Evolutionary conservation across 2,113 vertebrate species (phyloP), one percentile per base, ranked within the genome.

Genomic region (Eolophus roseicapilla): DNA sequence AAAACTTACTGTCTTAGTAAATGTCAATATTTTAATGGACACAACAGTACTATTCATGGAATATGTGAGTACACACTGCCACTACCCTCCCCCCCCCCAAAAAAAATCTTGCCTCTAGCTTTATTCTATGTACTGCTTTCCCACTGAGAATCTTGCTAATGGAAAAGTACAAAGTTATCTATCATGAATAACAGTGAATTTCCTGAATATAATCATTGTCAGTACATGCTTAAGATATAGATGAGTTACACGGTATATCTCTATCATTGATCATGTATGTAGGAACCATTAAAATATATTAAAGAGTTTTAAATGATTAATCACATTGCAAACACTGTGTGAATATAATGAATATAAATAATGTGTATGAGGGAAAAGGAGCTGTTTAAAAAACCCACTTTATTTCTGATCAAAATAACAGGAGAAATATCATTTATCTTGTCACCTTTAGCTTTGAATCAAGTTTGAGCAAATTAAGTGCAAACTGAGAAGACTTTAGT

Each of bases 311-410:
- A 79, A 86, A 65, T 81, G n/a, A 84, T 81, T 91, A 81, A 92
- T 95, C 62, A 57, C 44, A 73, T 93, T 92, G 28, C 18, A 88
- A 92, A 78, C 33, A 78, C 50, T 29, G 17, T 65, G 53, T 70
- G 68, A 93, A 81, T 92, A 68, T 60, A 90, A 71, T 92, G 65
- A 92, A 74, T 92, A 88, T 77, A 93, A 91, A 95, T 88, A 89
- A 62, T 46, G 20, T 70, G 62, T 65, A 39, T 50, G 65, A 68
- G 59, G 35, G 23, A 78, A 84, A 65, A 74, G 7, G 63, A 81
- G 20, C 73, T 94, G 35, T 88, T 76, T 17, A 31, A 88, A 77
- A 94, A 93, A 65, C 46, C 16, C 68, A 62, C 80, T 71, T 81
- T 88, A 57, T 89, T 91, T 93, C 76, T 41, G 16, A 80, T 92